Conservation (phyloP, 2,888 invertebrate species). For the Ophonus ardosiacus region DNA sequence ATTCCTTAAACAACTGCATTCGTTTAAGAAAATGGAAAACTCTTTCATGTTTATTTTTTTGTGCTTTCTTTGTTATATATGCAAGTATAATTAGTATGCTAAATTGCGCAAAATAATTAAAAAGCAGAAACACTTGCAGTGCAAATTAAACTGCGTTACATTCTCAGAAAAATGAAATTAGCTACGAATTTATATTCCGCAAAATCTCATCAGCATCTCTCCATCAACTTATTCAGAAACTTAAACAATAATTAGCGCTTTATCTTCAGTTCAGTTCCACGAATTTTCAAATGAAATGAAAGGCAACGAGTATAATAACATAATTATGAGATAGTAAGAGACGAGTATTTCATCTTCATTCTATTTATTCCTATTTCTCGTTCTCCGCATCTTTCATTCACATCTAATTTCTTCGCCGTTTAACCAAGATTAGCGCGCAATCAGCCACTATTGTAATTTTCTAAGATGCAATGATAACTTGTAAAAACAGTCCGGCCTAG, state of each 20-base stretch:
- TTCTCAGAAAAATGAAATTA: conserved; percentile 25
- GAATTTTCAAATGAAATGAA: conserved; percentile 36
- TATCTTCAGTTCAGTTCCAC: conserved; percentile 2
- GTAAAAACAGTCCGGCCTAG: conserved; percentile 49
- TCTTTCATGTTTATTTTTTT: too few relatives aligned
- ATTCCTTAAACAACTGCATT: too few relatives aligned
- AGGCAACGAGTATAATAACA: conserved; percentile 48
- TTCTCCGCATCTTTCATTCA: conserved; percentile 26
- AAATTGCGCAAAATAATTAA: too few relatives aligned
- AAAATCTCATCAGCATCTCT: conserved; percentile 6
- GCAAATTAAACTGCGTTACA: neutral
- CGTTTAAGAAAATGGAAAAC: too few relatives aligned
- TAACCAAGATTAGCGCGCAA: conserved; percentile 60
- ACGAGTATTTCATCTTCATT: conserved; percentile 11
- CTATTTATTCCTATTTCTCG: conserved; percentile 22
- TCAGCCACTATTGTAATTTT: conserved; percentile 55
- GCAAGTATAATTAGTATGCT: too few relatives aligned
- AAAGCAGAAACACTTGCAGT: neutral
- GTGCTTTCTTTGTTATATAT: too few relatives aligned
- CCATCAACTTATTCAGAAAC: neutral
- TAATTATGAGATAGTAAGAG: conserved; percentile 27
- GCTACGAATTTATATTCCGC: neutral
- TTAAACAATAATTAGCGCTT: conserved; percentile 45
- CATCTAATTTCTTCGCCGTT: conserved; percentile 58
- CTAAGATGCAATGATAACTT: conserved; percentile 59